phyloP scores from a whole-genome alignment of 2,888 invertebrate species.

The Clanis bilineata region DNA sequence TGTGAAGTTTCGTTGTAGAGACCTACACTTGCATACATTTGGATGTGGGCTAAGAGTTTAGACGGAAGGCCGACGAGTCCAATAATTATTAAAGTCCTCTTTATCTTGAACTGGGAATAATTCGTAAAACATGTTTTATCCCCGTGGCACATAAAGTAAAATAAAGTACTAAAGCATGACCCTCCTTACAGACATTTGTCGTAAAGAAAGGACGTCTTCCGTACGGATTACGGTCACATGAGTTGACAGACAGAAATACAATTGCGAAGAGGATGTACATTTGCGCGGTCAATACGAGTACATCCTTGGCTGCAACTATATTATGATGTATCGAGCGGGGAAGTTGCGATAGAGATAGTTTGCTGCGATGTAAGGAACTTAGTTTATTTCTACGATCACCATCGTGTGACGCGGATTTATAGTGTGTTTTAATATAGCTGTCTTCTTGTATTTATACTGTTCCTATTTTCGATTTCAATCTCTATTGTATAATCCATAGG shows the following conservation, averaged over 20 bases:
- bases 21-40: too few relatives aligned
- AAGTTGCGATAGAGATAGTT: constrained; percentile 5
- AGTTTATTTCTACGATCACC: not conserved
- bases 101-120: too few relatives aligned
- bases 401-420: not conserved
- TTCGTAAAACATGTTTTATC: too few relatives aligned
- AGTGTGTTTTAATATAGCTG: too few relatives aligned
- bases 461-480: too few relatives aligned
- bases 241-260: constrained; percentile 10
- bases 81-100: too few relatives aligned
- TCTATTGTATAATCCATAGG: too few relatives aligned
- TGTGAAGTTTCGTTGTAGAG: too few relatives aligned
- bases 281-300: not conserved
- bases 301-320: not conserved
- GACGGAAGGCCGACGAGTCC: too few relatives aligned
- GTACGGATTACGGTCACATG: not conserved
- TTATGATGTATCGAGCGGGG: not conserved
- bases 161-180: not conserved
- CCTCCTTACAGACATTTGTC: not conserved
- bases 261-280: constrained; percentile 1
- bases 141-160: too few relatives aligned
- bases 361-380: not conserved
- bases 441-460: too few relatives aligned
- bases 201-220: not conserved
- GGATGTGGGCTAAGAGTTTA: too few relatives aligned